Evolutionary conservation across 1,140 invertebrate species (phyloP), one percentile per base, ranked within the genome.

Genomic region (Leptinotarsa defecta): DNA sequence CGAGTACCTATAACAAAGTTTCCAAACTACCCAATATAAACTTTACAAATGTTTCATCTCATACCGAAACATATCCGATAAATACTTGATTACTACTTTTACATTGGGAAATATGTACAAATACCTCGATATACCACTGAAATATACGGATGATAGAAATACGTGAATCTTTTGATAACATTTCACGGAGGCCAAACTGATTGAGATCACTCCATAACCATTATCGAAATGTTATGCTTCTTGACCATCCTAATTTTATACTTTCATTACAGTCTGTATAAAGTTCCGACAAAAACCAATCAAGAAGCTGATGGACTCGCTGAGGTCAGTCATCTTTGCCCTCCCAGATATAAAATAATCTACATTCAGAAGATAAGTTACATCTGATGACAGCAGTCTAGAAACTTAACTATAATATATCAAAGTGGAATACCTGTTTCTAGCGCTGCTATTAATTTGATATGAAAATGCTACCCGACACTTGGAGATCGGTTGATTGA

Each of bases 251-350:
- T 57, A 57, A 57, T 57, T 17, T 57, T n/a, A 57, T 15, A 19
- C 52, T 57, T 17, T 3, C 13, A 17, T 43, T 57, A 17, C 52
- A 15, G 17, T 57, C n/a, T 15, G n/a, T 57, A 57, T 57, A 57
- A 17, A 57, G 34, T 43, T 43, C 34, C 34, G 34, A 43, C 34
- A 57, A 57, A 57, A 57, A 57, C 52, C 52, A 19, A 57, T 57
- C 52, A 57, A 57, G 52, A 57, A 57, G 52, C n/a, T 57, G 52
- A n/a, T 57, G 52, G 15, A n/a, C 52, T 19, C 15, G 52, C 52
- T 19, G 52, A 57, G 52, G 52, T 57, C 52, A 57, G n/a, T 57
- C 52, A 57, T 57, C 52, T 57, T 57, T 57, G 52, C n/a, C 52
- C 52, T 57, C n/a, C 52, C 17, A n/a, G 52, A 57, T 57, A 43